phyloP scores from a whole-genome alignment of 1,140 invertebrate species.

The Heliconius hermathena region DNA sequence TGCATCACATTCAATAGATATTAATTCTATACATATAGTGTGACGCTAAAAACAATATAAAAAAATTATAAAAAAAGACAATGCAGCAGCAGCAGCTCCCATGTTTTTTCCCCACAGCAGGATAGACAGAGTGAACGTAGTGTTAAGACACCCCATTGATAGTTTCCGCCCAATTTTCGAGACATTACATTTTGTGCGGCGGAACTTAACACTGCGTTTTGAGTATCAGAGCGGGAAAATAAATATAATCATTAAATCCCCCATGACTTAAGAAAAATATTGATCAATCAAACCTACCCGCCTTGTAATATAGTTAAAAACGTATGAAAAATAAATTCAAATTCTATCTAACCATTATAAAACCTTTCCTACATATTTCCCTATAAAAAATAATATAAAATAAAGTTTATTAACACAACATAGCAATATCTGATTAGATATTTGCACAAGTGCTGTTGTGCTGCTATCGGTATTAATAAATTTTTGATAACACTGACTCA shows the following conservation, averaged over 20 bases:
- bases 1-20: too few species aligned
- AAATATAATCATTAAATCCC: not conserved
- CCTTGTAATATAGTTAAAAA: too few species aligned
- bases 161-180: not conserved
- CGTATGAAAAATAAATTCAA: too few species aligned
- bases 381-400: not conserved
- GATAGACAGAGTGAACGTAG: too few species aligned
- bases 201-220: not conserved
- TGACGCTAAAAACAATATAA: too few species aligned
- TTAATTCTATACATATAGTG: too few species aligned
- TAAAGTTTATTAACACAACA: not conserved
- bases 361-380: not conserved
- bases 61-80: too few species aligned
- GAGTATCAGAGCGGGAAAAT: not conserved
- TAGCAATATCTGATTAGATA: not conserved
- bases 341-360: too few species aligned
- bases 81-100: too few species aligned
- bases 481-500: slow-evolving; percentile 6
- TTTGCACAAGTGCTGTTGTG: not conserved
- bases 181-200: not conserved
- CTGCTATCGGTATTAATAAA: not conserved
- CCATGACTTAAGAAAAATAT: too few species aligned
- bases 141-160: too few species aligned
- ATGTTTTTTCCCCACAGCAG: too few species aligned
- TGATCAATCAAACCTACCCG: not conserved